Evolutionary conservation across 1,140 invertebrate species (phyloP), one percentile per base, ranked within the genome.

Genomic region (Drosophila yakuba): DNA sequence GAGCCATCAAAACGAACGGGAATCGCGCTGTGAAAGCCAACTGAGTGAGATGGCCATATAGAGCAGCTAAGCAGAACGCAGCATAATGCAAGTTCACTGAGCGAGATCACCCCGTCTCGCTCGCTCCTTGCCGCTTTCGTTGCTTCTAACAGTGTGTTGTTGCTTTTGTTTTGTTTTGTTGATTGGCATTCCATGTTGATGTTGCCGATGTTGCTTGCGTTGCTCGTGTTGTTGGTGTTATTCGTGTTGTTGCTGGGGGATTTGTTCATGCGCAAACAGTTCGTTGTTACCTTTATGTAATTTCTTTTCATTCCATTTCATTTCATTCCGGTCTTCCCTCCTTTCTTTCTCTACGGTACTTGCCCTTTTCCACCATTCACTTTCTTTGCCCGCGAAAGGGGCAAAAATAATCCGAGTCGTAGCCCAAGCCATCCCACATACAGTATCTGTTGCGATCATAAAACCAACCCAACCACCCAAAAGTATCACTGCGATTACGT

Each of bases 221-320:
- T 66, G 61, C n/a, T 55, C 17, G 60, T 15, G 52, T 57, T 71
- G 51, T 58, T 72, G 64, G 51, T 64, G 45, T 25, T 35, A 36
- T 20, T 56, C n/a, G 28, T 43, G 47, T 38, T 64, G 45, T 35
- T 66, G 61, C 17, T 55, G 60, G 25, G 52, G 43, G 68, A 72
- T 72, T 73, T 73, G 73, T 75, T 74, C 72, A 74, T 75, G 68
- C 78, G 57, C 73, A 69, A 64, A 56, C 64, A 73, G 82, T 88
- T 88, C 79, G 82, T 86, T 86, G 83, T 86, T 86, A 86, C 79
- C 82, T 86, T 88, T 88, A 86, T 86, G 83, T 88, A 88, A 86
- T 88, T 86, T 88, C 66, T 74, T 86, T 86, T 86, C 68, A 76
- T 83, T 83, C 80, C 80, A 68, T 83, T 78, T 83, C 48, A 71